These are phyloP conservation scores for Dicyrtoma fusca DNA, from an alignment of 2,888 invertebrate genomes.

Conservation along the genomic window DNA sequence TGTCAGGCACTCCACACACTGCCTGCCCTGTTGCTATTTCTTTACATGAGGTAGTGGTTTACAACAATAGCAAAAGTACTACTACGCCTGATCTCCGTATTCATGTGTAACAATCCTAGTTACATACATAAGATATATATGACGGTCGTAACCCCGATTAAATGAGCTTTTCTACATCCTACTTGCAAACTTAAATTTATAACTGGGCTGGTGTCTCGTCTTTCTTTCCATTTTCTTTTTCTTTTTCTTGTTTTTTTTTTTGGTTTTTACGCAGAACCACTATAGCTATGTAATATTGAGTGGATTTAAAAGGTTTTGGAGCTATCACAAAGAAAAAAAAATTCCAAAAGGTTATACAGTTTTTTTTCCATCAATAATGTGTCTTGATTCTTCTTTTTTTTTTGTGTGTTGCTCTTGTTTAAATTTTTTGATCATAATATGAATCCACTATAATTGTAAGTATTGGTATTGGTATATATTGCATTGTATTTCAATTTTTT, in stretches of 20 bases:
- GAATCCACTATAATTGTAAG: background rate
- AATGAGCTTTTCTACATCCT: constrained; percentile 7
- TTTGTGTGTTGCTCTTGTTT: no score
- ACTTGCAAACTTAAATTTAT: background rate
- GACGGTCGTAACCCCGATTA: constrained; percentile 32
- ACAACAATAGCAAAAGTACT: background rate
- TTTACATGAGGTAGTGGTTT: background rate
- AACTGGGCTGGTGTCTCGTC: no score
- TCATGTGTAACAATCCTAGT: constrained; percentile 3
- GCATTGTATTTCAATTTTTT: background rate
- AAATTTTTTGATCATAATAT: no score
- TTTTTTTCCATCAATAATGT: no score
- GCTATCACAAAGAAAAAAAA: background rate
- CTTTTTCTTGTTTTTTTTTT: no score
- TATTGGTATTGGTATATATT: background rate
- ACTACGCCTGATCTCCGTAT: background rate
- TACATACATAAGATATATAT: background rate
- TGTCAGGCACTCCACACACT: constrained; percentile 12
- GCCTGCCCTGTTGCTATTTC: constrained; percentile 2
- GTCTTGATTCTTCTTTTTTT: no score
- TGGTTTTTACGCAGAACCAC: background rate
- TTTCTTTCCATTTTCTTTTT: background rate
- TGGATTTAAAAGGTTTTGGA: background rate
- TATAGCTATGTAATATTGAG: constrained; percentile 6
- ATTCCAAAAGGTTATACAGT: no score